Percentiles rank a stretch among this genome's conserved stretches.
These are phyloP conservation scores for Lethrus apterus DNA, from an alignment of 1,140 invertebrate genomes.

Conservation along the genomic window DNA sequence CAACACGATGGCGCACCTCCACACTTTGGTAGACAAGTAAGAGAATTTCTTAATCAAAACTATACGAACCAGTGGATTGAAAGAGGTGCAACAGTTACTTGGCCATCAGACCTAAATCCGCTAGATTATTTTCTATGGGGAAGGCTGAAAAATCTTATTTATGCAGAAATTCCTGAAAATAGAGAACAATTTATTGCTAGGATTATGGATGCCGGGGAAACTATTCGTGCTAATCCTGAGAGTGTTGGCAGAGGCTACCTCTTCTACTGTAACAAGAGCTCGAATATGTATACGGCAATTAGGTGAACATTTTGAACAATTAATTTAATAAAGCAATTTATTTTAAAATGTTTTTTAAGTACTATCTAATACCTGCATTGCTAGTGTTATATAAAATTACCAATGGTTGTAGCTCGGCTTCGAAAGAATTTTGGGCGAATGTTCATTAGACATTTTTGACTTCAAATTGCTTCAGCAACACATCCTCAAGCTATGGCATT, in stretches of 20 bases:
- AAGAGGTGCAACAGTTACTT: constrained; percentile 7
- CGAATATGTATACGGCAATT: no score
- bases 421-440: constrained; percentile 1
- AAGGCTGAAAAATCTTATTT: constrained; percentile 1
- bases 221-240: neutral
- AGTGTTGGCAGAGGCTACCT: constrained; percentile 5
- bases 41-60: constrained; percentile 7
- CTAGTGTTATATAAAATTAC: neutral
- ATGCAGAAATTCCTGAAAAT: constrained; percentile 1
- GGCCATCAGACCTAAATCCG: neutral
- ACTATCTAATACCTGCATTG: neutral
- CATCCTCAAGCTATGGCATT: neutral
- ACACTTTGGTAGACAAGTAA: constrained; percentile 7
- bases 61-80: constrained; percentile 9
- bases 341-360: constrained; percentile 6
- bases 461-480: neutral
- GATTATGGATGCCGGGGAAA: neutral
- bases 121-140: constrained; percentile 2
- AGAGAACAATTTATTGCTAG: constrained; percentile 1
- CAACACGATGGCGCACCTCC: constrained; percentile 11
- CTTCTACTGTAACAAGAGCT: neutral
- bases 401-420: constrained; percentile 1
- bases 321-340: constrained; percentile 3
- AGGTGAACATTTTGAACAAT: constrained; percentile 3
- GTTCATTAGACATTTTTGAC: constrained; percentile 6